Base-by-base conservation (phyloP, 2,888 invertebrate genomes). In the Mantis religiosa region DNA sequence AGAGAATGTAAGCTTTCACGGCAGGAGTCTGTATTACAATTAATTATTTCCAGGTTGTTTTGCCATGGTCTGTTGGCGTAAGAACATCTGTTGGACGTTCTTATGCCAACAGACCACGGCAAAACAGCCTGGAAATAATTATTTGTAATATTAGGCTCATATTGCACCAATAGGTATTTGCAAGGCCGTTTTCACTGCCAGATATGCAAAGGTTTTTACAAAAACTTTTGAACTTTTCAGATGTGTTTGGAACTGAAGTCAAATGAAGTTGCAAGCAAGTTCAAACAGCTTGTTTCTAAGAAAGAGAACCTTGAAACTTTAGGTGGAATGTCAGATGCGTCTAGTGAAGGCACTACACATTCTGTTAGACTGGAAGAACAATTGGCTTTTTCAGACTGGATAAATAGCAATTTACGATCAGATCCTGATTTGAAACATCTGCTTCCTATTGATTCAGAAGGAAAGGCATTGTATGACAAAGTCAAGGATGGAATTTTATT, bases 301-400 rank as follows among this genome's bases (percentile, higher is more conserved):
- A 97, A 97, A 92, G 98, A 98, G 93, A 98, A 98, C 92, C 94
- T 99, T 90, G 97, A 98, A 93, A 98, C 98, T 28, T 94, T 98
- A 89, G 98, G 98, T 27, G 99, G 99, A 28, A 98, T 98, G 95
- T 98, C 98, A 25, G 97, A 98, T 92, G 98, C 98, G 9, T 98
- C 98, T 30, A 98, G 98, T 91, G 98, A 98, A 93, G 98, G 98
- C 92, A 98, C 98, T 89, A 98, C 98, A 86, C 99, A 99, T 94
- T 98, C 99, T 3, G 99, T 99, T 1, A 95, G 98, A 1, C 94
- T 97, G 41, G 98, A 98, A 93, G 99, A 99, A 93, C 99, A 99
- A 93, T 95, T 98, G 92, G 99, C 99, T 82, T 99, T 99, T 94
- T 98, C 99, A 88, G 98, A 99, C 91, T 99, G 99, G 99, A 98